These are phyloP conservation scores for Agapornis roseicollis DNA, from an alignment of 2,113 vertebrate genomes.

Conservation along the genomic window DNA sequence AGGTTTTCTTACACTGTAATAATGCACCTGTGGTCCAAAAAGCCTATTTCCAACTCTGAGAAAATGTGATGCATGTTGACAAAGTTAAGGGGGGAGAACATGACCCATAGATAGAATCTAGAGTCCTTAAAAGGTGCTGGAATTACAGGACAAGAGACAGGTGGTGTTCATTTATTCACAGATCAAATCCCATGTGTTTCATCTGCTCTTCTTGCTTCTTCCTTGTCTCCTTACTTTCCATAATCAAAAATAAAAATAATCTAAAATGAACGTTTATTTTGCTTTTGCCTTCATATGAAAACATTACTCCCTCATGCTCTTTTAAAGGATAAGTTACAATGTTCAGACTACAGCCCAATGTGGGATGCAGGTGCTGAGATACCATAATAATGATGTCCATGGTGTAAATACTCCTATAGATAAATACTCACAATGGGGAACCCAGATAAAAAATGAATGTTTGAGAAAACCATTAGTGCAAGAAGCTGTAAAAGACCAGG, in stretches of 20 bases:
- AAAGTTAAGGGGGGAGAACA: neutral
- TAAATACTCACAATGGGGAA: neutral
- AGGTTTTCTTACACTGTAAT: neutral
- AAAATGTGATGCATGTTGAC: neutral
- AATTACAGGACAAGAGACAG: constrained; percentile 39
- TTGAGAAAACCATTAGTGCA: neutral
- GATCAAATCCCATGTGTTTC: constrained; percentile 40
- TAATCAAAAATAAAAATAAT: neutral
- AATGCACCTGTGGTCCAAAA: neutral
- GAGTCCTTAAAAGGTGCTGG: constrained; percentile 38
- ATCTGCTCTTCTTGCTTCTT: neutral
- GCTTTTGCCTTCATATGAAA: neutral
- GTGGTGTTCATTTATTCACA: constrained; percentile 23
- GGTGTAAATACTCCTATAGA: neutral
- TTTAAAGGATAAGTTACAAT: neutral
- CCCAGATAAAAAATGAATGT: neutral
- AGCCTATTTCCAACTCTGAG: neutral
- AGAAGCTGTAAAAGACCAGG: neutral
- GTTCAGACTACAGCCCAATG: neutral
- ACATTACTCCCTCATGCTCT: neutral
- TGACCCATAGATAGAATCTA: constrained; percentile 18
- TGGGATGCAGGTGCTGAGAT: neutral
- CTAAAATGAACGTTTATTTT: neutral
- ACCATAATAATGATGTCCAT: neutral
- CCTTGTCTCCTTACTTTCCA: neutral